Conservation (phyloP, 2,797 vertebrate species). For the Champsocephalus esox region DNA sequence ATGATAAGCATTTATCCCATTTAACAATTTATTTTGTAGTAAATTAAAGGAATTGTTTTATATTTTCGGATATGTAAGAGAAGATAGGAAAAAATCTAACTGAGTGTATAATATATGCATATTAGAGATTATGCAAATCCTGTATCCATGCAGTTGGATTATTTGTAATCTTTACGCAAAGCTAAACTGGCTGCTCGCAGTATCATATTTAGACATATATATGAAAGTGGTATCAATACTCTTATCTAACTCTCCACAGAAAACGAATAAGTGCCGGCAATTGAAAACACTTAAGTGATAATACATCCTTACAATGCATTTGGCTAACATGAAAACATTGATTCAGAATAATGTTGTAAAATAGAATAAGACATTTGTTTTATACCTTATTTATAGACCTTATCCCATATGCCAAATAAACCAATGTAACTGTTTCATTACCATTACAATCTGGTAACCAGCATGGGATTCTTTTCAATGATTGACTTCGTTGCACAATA, state of each 20-base stretch:
- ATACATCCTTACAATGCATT: not conserved
- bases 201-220: too few relatives aligned
- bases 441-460: not conserved
- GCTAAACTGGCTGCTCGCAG: too few relatives aligned
- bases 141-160: too few relatives aligned
- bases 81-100: too few relatives aligned
- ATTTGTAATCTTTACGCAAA: too few relatives aligned
- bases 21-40: too few relatives aligned
- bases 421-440: not conserved
- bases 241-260: not conserved
- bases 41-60: too few relatives aligned
- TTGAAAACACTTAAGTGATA: constrained; percentile 2
- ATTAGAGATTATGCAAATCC: too few relatives aligned
- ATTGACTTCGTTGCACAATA: not conserved
- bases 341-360: not conserved
- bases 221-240: not conserved
- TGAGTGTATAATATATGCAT: too few relatives aligned
- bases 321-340: not conserved
- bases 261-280: not conserved
- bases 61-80: too few relatives aligned
- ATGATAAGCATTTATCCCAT: not conserved
- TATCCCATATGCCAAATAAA: not conserved
- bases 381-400: not conserved
- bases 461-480: not conserved
- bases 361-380: not conserved